phyloP scores from a whole-genome alignment of 2,888 invertebrate species.

The Lochmaea capreae region DNA sequence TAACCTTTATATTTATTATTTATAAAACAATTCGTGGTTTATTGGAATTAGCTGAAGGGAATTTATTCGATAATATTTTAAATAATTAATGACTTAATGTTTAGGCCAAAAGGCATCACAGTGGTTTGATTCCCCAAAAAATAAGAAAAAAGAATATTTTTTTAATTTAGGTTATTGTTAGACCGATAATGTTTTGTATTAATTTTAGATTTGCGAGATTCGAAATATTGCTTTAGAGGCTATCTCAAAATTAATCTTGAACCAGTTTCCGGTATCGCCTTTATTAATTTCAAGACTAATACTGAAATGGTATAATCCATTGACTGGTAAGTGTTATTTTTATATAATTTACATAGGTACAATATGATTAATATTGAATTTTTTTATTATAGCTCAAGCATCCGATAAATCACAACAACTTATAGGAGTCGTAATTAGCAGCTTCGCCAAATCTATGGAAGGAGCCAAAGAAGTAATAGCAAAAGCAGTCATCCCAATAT shows the following conservation, averaged over 20 bases:
- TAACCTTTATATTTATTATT: too few relatives aligned
- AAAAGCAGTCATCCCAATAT: slow-evolving; percentile 45
- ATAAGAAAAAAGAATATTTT: too few relatives aligned
- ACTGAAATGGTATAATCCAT: slow-evolving; percentile 53
- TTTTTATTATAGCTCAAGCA: slow-evolving; percentile 35
- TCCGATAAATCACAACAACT: slow-evolving; percentile 45
- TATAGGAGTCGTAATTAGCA: slow-evolving; percentile 42
- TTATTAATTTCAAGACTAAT: slow-evolving; percentile 48
- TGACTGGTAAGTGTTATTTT: slow-evolving; percentile 44
- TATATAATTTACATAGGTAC: too few relatives aligned
- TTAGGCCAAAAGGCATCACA: too few relatives aligned
- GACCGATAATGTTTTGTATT: slow-evolving; percentile 23
- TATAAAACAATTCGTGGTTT: too few relatives aligned
- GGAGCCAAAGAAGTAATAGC: slow-evolving; percentile 45
- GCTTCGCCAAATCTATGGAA: slow-evolving; percentile 34
- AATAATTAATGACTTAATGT: too few relatives aligned
- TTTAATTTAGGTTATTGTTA: neutral
- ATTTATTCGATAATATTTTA: too few relatives aligned
- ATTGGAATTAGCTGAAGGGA: too few relatives aligned
- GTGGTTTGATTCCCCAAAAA: too few relatives aligned
- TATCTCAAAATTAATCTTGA: slow-evolving; percentile 42
- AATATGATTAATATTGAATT: too few relatives aligned
- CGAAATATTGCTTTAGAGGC: slow-evolving; percentile 42
- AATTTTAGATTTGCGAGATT: slow-evolving; percentile 48
- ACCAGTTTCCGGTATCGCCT: slow-evolving; percentile 46